Base-by-base conservation (phyloP, 1,140 invertebrate species). In the Meloidogyne exigua region DNA sequence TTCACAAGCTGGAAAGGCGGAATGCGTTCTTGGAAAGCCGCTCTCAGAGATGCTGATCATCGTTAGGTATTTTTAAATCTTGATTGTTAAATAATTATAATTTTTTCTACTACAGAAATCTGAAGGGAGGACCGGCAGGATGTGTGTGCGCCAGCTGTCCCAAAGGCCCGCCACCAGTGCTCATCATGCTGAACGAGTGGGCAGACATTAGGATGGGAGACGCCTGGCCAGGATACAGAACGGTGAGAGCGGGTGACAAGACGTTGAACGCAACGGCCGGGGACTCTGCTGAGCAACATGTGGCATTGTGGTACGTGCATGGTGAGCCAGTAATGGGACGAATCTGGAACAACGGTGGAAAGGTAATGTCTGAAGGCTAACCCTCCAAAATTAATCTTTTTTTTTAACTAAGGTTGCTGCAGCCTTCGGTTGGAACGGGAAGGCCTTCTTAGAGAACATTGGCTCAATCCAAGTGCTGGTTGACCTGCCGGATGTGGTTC, bases 241-340 rank as follows among this genome's bases (percentile, higher is more conserved):
- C 72, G n/a, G 62, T 83, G 21, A 72, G 81, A 49, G 82, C 82
- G 25, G 68, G 81, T 62, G 62, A 57, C 74, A 74, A 76, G 32
- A 18, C 76, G n/a, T 75, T 83, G 13, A 66, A 85, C 65, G 83
- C 76, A 0, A 12, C 76, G 15, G 68, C 79, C n/a, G 82, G 82
- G 0, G 70, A 84, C 12, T 75, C 69, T 65, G 57, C 77, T 21
- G 79, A 84, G n/a, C 82, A 83, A 62, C 86, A 80, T 44, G 82
- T 83, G 5, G 82, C 82, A 2, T 69, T 83, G 63, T 83, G 83
- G 83, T 83, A 83, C 65, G 68, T 79, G 76, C 70, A 75, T 36
- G 82, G 82, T 21, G 80, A 83, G 25, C 82, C 82, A 1, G 79
- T 83, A n/a, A 81, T 84, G 79, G 82, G 82, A 15, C 76, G 82